A percentile compares a stretch with the other conserved stretches of the same genome.
Evolutionary conservation across 2,113 vertebrate genomes (phyloP).

Genomic region (Callorhinus ursinus): DNA sequence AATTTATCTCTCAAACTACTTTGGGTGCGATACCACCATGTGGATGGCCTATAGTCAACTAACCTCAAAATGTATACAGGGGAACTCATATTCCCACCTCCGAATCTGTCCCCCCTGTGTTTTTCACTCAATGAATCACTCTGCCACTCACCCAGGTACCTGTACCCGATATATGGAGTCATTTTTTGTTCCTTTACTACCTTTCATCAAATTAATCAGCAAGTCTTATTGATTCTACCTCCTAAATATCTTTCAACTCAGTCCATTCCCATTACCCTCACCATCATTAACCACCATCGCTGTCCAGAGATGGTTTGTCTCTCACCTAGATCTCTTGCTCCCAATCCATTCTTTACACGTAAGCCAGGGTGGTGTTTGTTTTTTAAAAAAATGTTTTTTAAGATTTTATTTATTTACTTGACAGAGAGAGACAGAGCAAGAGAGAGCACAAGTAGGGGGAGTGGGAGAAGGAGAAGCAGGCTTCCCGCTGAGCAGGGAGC

Average conservation of each 20-base stretch:
- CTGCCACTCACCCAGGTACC: background rate
- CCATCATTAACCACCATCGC: background rate
- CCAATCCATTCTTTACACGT: background rate
- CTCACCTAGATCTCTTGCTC: background rate
- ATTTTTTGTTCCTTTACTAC: background rate
- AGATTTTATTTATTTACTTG: no score
- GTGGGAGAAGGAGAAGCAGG: no score
- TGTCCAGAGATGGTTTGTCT: background rate
- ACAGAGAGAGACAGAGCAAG: no score
- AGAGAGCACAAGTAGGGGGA: no score
- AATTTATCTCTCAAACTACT: background rate
- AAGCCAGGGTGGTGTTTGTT: background rate
- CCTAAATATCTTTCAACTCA: background rate
- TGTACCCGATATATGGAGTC: background rate
- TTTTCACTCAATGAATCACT: background rate
- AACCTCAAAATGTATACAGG: background rate
- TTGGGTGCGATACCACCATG: background rate
- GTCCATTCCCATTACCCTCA: background rate
- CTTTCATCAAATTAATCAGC: slow-evolving; percentile 12
- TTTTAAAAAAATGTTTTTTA: no score
- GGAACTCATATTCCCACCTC: background rate
- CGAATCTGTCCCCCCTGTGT: background rate
- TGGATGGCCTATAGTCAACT: background rate
- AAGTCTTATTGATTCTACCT: background rate
- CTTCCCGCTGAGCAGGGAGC: no score